These are phyloP conservation scores for Paguma larvata DNA, from an alignment of 2,797 vertebrate genomes.

Conservation along the genomic window DNA sequence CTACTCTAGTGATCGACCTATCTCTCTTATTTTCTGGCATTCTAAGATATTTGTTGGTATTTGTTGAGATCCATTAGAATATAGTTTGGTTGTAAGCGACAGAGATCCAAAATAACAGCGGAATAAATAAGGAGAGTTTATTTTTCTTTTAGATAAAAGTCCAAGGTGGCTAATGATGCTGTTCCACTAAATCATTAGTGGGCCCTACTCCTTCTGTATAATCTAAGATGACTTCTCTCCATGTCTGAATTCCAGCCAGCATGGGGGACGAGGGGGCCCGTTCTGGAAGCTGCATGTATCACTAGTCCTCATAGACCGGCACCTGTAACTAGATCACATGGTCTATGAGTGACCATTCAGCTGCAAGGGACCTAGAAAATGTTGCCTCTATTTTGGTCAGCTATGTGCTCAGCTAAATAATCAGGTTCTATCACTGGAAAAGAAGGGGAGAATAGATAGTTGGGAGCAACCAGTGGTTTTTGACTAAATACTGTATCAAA, in stretches of 20 bases:
- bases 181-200: not conserved
- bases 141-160: constrained; percentile 9
- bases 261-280: not conserved
- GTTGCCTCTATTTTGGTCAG: not conserved
- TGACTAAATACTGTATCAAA: not conserved
- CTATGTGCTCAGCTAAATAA: not conserved
- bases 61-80: not conserved
- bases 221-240: not conserved
- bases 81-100: not conserved
- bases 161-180: not conserved
- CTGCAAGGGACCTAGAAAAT: not conserved
- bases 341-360: not conserved
- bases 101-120: not conserved
- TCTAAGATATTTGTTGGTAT: not conserved
- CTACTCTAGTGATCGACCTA: not conserved
- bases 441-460: not conserved
- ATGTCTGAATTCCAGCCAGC: not conserved
- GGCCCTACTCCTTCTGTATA: not conserved
- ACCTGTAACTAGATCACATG: not conserved
- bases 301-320: not conserved
- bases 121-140: constrained; percentile 14
- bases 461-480: not conserved
- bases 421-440: not conserved
- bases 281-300: not conserved
- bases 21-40: not conserved